Evolutionary conservation across 2,888 invertebrate species (phyloP), one percentile per base, ranked within the genome.

Genomic region (Xestia ashworthii): DNA sequence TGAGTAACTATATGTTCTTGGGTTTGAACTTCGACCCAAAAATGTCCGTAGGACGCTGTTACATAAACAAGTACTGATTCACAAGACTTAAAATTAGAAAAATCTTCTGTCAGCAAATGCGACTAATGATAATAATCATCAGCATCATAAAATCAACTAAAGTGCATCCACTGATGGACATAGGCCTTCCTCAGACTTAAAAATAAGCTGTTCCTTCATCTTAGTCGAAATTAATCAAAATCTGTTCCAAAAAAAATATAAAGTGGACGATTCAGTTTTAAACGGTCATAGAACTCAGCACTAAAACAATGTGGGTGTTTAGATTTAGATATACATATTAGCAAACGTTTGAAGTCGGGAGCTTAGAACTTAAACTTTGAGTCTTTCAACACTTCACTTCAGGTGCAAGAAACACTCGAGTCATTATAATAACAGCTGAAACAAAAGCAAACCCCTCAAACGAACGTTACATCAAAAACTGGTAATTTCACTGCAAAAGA

Each of bases 1-100:
- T 88, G 70, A 70, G 76, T 58, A 85, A 85, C 65, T 80, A 67
- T 80, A 80, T 80, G 48, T 72, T 83, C 67, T 69, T 71, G 25
- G 32, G n/a, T 66, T 75, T 72, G 41, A 79, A 83, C 68, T 82
- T 74, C 46, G 76, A 81, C 76, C 78, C 55, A 74, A 50, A 80
- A 87, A 80, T 65, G 58, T 67, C 86, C 60, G 66, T 78, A 70
- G 74, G 78, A 67, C 9, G 71, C 25, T 66, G 3, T 71, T 85
- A 66, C n/a, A 14, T 55, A 69, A 73, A 55, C 32, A 48, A 4
- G 12, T 16, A 70, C 50, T 3, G n/a, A 25, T 50, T 44, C n/a
- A 44, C 6, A 44, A 60, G 38, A 9, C 0, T 79, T 25, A 38
- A 32, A 50, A 68, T 46, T 65, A 11, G 22, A 22, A 25, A 58